Conservation (phyloP, 2,888 invertebrate genomes). For the Diabrotica balteata region DNA sequence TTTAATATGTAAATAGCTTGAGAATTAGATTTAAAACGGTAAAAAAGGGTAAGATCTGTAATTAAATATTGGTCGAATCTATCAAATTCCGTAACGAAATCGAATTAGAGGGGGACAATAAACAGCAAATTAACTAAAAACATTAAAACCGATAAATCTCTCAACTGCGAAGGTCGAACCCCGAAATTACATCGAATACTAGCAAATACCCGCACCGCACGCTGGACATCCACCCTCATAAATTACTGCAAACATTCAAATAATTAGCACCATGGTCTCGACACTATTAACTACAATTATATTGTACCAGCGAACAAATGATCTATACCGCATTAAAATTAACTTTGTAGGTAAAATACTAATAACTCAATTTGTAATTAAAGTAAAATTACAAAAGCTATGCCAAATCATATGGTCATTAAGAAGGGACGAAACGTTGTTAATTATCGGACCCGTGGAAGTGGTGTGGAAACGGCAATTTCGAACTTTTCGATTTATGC, state of each 20-base stretch:
- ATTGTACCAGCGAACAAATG: constrained; percentile 30
- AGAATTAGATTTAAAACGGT: no score
- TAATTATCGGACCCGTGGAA: constrained; percentile 34
- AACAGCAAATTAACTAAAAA: no score
- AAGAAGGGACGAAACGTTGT: constrained; percentile 35
- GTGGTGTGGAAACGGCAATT: constrained; percentile 21
- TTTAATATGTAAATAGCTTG: no score
- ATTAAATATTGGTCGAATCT: no score
- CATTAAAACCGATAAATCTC: no score
- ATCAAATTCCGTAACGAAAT: no score
- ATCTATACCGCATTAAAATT: constrained; percentile 39
- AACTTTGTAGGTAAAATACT: constrained; percentile 37
- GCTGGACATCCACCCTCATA: constrained; percentile 15
- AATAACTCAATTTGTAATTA: constrained; percentile 41
- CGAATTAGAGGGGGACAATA: no score
- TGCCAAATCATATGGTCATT: constrained; percentile 38
- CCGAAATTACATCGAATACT: no score
- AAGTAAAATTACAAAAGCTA: constrained; percentile 41
- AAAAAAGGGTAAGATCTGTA: no score
- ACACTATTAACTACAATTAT: constrained; percentile 26
- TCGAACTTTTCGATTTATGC: constrained; percentile 31
- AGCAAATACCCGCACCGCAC: neutral
- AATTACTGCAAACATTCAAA: constrained; percentile 36
- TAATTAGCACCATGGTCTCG: constrained; percentile 27
- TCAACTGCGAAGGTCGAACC: no score